phyloP scores from a whole-genome alignment of 1,140 invertebrate genomes.

The Maniola jurtina region DNA sequence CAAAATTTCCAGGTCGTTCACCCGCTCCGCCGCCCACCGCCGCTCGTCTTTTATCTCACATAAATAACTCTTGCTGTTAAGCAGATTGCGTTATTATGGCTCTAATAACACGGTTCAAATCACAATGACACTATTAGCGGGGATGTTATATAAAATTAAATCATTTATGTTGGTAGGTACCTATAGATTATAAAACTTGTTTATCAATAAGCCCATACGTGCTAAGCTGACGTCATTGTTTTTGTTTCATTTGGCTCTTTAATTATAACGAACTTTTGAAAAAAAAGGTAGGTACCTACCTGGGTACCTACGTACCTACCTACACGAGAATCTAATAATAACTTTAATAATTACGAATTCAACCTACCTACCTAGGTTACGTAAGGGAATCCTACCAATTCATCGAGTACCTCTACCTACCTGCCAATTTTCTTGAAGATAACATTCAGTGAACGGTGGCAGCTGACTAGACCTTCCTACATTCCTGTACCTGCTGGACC shows the following conservation, averaged over 20 bases:
- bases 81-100: slow-evolving; percentile 31
- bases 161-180: slow-evolving; percentile 47
- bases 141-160: slow-evolving; percentile 67
- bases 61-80: slow-evolving; percentile 46
- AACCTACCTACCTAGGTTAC: background rate
- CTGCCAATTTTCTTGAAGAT: too few species aligned
- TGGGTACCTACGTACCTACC: too few species aligned
- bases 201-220: slow-evolving; percentile 56
- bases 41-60: slow-evolving; percentile 64
- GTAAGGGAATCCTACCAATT: background rate
- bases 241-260: slow-evolving; percentile 14
- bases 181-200: slow-evolving; percentile 68
- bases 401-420: too few species aligned
- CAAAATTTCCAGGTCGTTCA: slow-evolving; percentile 77
- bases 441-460: too few species aligned
- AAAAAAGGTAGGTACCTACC: background rate
- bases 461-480: too few species aligned
- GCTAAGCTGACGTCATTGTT: slow-evolving; percentile 23
- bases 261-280: slow-evolving; percentile 6
- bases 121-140: slow-evolving; percentile 10
- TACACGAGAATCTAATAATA: too few species aligned
- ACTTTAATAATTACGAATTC: too few species aligned
- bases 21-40: slow-evolving; percentile 64
- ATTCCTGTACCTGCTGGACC: too few species aligned
- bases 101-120: slow-evolving; percentile 31